Evolutionary conservation across 2,888 invertebrate genomes (phyloP), one percentile per base, ranked within the genome.

Genomic region (Rugalucina vietnamica): DNA sequence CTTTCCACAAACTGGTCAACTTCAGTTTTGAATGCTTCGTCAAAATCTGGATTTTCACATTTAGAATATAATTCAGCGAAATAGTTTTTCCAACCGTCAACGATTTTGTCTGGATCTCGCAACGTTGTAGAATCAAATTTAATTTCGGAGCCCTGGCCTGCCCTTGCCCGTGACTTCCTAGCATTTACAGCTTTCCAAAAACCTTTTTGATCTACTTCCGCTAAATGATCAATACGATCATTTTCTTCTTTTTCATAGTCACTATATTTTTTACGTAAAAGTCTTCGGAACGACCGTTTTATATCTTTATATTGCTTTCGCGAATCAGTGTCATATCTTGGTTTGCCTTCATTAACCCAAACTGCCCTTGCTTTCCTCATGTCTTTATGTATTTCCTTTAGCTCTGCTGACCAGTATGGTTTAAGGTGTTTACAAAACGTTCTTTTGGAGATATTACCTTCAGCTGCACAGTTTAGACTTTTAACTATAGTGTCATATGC

Each of bases 121-220:
- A 18, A 21, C 5, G 14, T 36, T 65, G 60, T 27, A 18, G 32
- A 21, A 36, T 76, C 57, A n/a, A 76, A 76, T 1, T 24, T 2
- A 49, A 65, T 60, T 65, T 76, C 76, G 37, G 18, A 29, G 34
- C 36, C 37, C 12, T 5, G 37, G 29, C 29, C 27, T 5, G 18
- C 14, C n/a, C 29, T 32, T 54, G 10, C 36, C 32, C 24, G 12
- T 29, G 43, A 43, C 18, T 37, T 60, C 32, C 36, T 75, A n/a
- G 34, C 12, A 36, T 75, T 54, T 43, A 75, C 24, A 32, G 21
- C 24, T 36, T 75, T 75, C 75, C 75, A 75, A 27, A 75, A 75
- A 21, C 12, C 57, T 10, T 37, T 39, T 73, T 73, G 73, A 29
- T 73, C 73, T 21, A 49, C 14, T 50, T 73, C 73, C 2, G 27